A percentile compares a stretch with the other conserved stretches of the same genome.
Conservation (phyloP, 2,888 invertebrate species). For the Tenodera sinensis region DNA sequence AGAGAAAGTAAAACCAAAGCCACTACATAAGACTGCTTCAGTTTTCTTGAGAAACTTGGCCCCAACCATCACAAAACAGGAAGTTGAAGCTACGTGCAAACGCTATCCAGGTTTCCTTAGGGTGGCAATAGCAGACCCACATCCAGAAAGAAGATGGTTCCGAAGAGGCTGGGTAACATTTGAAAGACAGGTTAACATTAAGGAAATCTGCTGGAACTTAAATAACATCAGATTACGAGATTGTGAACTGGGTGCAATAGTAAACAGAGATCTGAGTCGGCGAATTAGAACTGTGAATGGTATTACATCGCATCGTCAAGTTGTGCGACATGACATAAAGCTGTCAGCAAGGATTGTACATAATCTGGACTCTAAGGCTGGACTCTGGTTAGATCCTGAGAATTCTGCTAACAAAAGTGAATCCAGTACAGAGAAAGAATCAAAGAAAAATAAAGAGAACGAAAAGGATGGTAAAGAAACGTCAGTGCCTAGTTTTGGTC, state of each 20-base stretch:
- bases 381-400: slow-evolving; percentile 64
- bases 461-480: background rate
- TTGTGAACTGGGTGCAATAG: slow-evolving; percentile 90
- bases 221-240: slow-evolving; percentile 80
- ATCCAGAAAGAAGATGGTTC: slow-evolving; percentile 93
- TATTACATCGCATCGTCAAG: slow-evolving; percentile 81
- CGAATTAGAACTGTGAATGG: slow-evolving; percentile 90
- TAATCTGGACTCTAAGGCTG: slow-evolving; percentile 80
- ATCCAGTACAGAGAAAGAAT: background rate
- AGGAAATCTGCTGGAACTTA: slow-evolving; percentile 98
- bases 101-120: slow-evolving; percentile 91
- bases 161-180: slow-evolving; percentile 98
- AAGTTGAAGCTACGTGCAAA: slow-evolving; percentile 93
- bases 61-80: slow-evolving; percentile 92
- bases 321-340: slow-evolving; percentile 88
- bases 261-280: slow-evolving; percentile 93
- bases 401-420: background rate
- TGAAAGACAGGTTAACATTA: slow-evolving; percentile 93
- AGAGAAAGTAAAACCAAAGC: slow-evolving; percentile 50
- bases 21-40: slow-evolving; percentile 92
- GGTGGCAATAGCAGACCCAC: slow-evolving; percentile 94
- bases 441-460: slow-evolving; percentile 19
- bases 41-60: slow-evolving; percentile 95
- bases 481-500: slow-evolving; percentile 54
- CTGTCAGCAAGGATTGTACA: slow-evolving; percentile 88